These are phyloP conservation scores for Aix galericulata DNA, from an alignment of 2,113 vertebrate genomes.

Conservation along the genomic window DNA sequence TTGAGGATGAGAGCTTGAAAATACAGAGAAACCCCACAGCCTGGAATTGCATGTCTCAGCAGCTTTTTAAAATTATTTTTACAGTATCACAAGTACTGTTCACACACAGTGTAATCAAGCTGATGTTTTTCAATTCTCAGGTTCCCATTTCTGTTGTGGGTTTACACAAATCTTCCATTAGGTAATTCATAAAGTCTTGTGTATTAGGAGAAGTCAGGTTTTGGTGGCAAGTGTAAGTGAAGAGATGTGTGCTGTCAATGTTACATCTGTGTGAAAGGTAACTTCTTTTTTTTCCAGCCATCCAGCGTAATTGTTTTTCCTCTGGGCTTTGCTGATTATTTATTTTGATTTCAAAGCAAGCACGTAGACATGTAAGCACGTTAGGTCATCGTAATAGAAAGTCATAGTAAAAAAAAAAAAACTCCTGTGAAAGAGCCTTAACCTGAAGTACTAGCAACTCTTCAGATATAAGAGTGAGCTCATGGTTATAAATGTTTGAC, in stretches of 20 bases:
- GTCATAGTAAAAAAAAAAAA: background rate
- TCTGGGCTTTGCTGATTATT: background rate
- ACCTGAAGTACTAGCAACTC: slow-evolving; percentile 34
- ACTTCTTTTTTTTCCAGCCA: background rate
- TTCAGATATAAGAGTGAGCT: slow-evolving; percentile 63
- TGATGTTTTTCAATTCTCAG: background rate
- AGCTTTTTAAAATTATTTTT: background rate
- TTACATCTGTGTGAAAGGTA: background rate
- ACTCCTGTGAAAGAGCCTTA: background rate
- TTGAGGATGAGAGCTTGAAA: background rate
- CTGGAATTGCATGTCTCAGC: background rate
- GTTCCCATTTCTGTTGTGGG: background rate
- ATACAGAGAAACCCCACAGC: background rate
- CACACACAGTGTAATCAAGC: background rate
- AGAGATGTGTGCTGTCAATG: background rate
- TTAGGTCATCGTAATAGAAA: background rate
- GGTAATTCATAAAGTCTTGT: background rate
- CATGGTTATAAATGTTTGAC: slow-evolving; percentile 60
- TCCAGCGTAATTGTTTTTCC: background rate
- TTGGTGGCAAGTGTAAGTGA: background rate
- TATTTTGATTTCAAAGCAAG: background rate
- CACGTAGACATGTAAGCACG: background rate
- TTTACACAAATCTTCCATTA: background rate
- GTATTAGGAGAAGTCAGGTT: background rate
- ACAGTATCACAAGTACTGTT: background rate